A percentile compares a stretch with the other conserved stretches of the same genome.
phyloP scores from a whole-genome alignment of 2,113 vertebrate species.

The Heloderma charlesbogerti region DNA sequence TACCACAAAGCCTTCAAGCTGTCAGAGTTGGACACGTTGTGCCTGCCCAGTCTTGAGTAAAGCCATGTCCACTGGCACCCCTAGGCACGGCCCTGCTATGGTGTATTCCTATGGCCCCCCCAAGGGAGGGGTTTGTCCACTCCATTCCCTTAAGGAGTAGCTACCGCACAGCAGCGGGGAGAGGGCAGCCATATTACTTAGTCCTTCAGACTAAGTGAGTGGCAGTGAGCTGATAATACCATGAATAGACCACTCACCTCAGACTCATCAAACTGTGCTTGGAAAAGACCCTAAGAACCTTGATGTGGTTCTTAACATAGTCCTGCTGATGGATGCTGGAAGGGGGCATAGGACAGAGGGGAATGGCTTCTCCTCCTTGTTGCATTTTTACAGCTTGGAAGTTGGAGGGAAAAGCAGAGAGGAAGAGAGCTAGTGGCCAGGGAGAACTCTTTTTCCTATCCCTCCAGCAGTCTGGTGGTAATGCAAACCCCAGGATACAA shows the following conservation, averaged over 20 bases:
- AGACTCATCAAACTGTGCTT: background rate
- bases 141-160: too few relatives aligned
- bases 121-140: too few relatives aligned
- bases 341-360: background rate
- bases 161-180: too few relatives aligned
- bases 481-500: background rate
- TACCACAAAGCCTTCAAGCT: too few relatives aligned
- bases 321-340: background rate
- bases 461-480: background rate
- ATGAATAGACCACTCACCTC: background rate
- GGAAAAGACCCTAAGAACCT: background rate
- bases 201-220: background rate
- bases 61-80: too few relatives aligned
- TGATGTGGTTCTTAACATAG: background rate
- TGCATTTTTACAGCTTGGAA: background rate
- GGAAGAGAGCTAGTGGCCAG: background rate
- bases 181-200: too few relatives aligned
- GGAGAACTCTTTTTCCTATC: background rate
- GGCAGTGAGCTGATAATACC: background rate
- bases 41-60: too few relatives aligned
- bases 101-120: too few relatives aligned
- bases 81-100: too few relatives aligned
- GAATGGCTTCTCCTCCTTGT: background rate
- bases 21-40: too few relatives aligned
- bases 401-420: background rate